Base-by-base conservation (phyloP, 2,888 invertebrate genomes). In the Dryomyza anilis region DNA sequence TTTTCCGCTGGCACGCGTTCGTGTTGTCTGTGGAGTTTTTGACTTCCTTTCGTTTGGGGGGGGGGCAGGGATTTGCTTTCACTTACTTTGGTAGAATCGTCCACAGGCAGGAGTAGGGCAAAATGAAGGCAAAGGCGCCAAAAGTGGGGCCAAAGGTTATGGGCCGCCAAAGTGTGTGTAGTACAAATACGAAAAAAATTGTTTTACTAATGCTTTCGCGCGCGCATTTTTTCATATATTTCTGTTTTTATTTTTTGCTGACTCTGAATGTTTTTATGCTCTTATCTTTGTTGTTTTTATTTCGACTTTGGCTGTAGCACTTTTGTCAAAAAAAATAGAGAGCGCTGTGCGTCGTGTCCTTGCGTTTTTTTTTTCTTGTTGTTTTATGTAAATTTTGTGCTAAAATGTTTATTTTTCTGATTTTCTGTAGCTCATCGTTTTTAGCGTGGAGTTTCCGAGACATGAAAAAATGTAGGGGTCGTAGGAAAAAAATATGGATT, bases 401-500 rank as follows among this genome's bases (percentile, higher is more conserved):
- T 59, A 48, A 59, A 59, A 59, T 59, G 48, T 59, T 59, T 59
- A 59, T 48, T 46, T 45, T 48, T 48, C 8, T 30, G 59, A 59
- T 59, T 59, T 59, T 23, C 21, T 12, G 8, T 19, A 10, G 33
- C 21, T 36, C n/a, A 46, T 6, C 21, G 36, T 55, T 16, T 30
- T n/a, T n/a, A n/a, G n/a, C n/a, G 23, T 14, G 25, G 23, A 16
- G 39, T n/a, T 16, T 16, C 1, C 43, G 2, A 12, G 12, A 25
- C 30, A 8, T 2, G 21, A 2, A 23, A 21, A 64, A 27, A 12
- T 43, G 29, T 25, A 39, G 56, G 48, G 46, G 50, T 45, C 33
- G 33, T 12, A 27, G n/a, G 27, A 50, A 56, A 56, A 59, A 43
- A 55, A 63, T 45, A 65, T 72, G 68, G 71, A 68, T 69, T 71